These are phyloP conservation scores for Pocillopora verrucosa DNA, from an alignment of 64 coral and sea anemone species.

Conservation along the genomic window DNA sequence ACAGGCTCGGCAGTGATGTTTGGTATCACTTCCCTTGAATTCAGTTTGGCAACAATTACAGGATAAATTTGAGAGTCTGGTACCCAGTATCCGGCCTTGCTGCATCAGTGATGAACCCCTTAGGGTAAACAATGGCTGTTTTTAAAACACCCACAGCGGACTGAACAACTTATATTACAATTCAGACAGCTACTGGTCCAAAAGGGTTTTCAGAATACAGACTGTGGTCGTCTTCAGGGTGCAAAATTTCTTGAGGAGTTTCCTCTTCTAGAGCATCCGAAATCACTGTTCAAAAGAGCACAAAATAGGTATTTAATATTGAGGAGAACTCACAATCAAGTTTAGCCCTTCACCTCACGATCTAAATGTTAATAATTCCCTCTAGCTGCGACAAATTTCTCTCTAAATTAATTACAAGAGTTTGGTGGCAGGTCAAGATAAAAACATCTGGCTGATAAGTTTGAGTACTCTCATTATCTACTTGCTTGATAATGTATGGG, in stretches of 20 bases:
- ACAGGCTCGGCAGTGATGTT: conserved; percentile 91
- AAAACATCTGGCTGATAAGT: too few species aligned
- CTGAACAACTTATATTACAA: conserved; percentile 83
- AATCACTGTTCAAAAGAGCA: conserved; percentile 42
- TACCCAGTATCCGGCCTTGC: conserved; percentile 90
- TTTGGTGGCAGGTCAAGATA: too few species aligned
- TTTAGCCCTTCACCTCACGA: too few species aligned
- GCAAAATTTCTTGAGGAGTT: not conserved
- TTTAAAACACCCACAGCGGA: conserved; percentile 80
- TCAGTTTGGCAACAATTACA: conserved; percentile 74
- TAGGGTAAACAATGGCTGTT: conserved; percentile 80
- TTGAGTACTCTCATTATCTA: too few species aligned
- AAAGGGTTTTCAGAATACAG: conserved; percentile 33
- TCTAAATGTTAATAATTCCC: too few species aligned
- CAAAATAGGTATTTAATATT: not conserved
- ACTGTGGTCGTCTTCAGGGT: not conserved
- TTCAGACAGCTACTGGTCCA: conserved; percentile 68
- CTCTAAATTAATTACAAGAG: too few species aligned
- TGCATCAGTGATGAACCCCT: conserved; percentile 83
- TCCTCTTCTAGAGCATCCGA: conserved; percentile 84
- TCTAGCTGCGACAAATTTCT: too few species aligned
- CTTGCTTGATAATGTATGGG: too few species aligned
- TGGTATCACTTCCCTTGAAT: conserved; percentile 70
- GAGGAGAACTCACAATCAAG: too few species aligned
- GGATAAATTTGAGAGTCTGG: conserved; percentile 69